A percentile compares a stretch with the other conserved stretches of the same genome.
These are phyloP conservation scores for Trididemnum clinides DNA, from an alignment of 23 tunicate genomes.

Conservation along the genomic window DNA sequence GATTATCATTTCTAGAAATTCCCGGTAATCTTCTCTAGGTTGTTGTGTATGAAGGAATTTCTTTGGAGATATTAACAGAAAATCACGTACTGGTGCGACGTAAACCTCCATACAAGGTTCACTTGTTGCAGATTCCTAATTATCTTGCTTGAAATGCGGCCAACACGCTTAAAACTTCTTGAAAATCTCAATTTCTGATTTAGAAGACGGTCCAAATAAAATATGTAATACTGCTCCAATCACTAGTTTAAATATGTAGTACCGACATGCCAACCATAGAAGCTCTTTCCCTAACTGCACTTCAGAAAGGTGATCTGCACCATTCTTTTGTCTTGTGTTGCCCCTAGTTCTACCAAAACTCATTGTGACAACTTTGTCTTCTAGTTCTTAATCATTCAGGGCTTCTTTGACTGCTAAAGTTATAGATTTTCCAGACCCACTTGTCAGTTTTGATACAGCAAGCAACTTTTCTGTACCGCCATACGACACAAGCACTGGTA, in stretches of 20 bases:
- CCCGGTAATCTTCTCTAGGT: conserved; percentile 21
- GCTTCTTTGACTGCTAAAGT: too few relatives aligned
- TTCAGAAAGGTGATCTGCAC: background rate
- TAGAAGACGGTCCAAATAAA: conserved; percentile 2
- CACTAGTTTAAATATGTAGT: background rate
- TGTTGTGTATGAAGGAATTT: conserved; percentile 3
- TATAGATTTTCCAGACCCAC: too few relatives aligned
- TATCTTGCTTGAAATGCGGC: background rate
- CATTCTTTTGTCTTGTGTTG: too few relatives aligned
- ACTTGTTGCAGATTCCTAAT: background rate
- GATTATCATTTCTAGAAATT: conserved; percentile 3
- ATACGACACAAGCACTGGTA: too few relatives aligned
- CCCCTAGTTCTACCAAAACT: too few relatives aligned
- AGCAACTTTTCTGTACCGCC: too few relatives aligned
- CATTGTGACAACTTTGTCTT: too few relatives aligned
- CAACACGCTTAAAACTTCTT: background rate
- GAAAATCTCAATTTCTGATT: background rate
- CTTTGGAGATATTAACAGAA: conserved; percentile 5
- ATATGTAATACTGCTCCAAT: background rate
- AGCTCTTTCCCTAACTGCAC: too few relatives aligned
- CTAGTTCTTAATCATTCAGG: too few relatives aligned
- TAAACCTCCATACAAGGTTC: too few relatives aligned
- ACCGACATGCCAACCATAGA: too few relatives aligned
- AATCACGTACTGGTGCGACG: conserved; percentile 15
- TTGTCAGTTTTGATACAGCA: too few relatives aligned